Conservation (phyloP, 2,797 vertebrate species). For the Mormyrus proboscirostris region DNA sequence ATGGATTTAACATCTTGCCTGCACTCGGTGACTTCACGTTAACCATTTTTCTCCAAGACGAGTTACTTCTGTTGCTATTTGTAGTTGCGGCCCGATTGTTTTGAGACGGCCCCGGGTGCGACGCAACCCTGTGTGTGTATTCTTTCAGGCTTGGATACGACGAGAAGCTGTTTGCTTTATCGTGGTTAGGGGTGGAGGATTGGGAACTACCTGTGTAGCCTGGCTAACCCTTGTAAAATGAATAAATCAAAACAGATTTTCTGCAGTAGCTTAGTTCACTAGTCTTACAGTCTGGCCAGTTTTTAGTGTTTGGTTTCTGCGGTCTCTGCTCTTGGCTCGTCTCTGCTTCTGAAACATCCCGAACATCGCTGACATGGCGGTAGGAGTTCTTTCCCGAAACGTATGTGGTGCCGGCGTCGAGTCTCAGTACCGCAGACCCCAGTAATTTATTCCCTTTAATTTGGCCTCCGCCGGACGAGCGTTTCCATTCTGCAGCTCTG, state of each 20-base stretch:
- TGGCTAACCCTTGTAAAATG: not conserved
- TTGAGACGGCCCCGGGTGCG: not conserved
- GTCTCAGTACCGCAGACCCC: slow-evolving; percentile 7
- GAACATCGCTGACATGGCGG: not conserved
- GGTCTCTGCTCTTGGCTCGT: not conserved
- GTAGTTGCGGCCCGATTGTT: not conserved
- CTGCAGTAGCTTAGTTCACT: not conserved
- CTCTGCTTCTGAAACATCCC: not conserved
- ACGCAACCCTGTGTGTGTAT: not conserved
- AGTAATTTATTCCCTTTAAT: slow-evolving; percentile 17
- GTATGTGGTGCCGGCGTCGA: not conserved
- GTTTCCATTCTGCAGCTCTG: slow-evolving; percentile 3
- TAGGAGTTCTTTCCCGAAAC: not conserved
- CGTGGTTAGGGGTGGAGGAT: not conserved
- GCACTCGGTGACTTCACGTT: not conserved
- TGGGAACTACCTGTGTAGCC: not conserved
- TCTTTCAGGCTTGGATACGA: not conserved
- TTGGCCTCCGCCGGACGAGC: slow-evolving; percentile 9
- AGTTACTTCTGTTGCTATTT: not conserved
- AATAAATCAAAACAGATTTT: not conserved
- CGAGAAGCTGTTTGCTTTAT: not conserved
- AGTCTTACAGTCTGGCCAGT: not conserved
- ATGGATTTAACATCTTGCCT: not conserved
- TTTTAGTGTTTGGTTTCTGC: not conserved
- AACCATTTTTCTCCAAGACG: not conserved